A percentile compares a stretch with the other conserved stretches of the same genome.
Conservation (phyloP, 2,888 invertebrate species). For the Heliconius charithonia region DNA sequence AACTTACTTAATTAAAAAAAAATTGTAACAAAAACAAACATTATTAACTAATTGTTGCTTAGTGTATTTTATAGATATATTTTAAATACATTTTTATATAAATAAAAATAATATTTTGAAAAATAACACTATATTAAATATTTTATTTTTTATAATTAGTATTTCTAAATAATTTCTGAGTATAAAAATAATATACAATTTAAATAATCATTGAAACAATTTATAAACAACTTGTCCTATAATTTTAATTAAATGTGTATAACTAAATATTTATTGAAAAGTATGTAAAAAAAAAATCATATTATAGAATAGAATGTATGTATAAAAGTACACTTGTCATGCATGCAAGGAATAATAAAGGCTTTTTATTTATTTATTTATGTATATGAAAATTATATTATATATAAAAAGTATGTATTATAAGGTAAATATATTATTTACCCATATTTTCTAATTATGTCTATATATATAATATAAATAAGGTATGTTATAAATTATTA, state of each 20-base stretch:
- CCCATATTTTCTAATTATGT: too few relatives aligned
- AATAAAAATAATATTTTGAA: not conserved
- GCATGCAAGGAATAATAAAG: too few relatives aligned
- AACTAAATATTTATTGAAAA: not conserved
- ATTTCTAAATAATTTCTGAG: not conserved
- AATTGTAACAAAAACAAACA: not conserved
- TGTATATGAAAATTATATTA: too few relatives aligned
- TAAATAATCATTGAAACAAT: too few relatives aligned
- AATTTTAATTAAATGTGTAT: too few relatives aligned
- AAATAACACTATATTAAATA: not conserved
- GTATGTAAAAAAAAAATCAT: too few relatives aligned
- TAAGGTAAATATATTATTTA: not conserved
- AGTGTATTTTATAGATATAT: slow-evolving; percentile 1
- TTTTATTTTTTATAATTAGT: too few relatives aligned
- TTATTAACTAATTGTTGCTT: not conserved
- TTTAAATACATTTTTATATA: slow-evolving; percentile 1
- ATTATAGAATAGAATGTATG: too few relatives aligned
- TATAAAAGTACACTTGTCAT: too few relatives aligned
- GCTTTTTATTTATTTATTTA: too few relatives aligned
- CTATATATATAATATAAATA: too few relatives aligned
- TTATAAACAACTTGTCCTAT: too few relatives aligned
- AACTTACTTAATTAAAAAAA: not conserved
- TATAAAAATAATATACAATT: not conserved
- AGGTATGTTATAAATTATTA: not conserved
- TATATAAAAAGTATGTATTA: not conserved